Evolutionary conservation across 2,888 invertebrate species (phyloP).

Genomic region (Corythucha ciliata): DNA sequence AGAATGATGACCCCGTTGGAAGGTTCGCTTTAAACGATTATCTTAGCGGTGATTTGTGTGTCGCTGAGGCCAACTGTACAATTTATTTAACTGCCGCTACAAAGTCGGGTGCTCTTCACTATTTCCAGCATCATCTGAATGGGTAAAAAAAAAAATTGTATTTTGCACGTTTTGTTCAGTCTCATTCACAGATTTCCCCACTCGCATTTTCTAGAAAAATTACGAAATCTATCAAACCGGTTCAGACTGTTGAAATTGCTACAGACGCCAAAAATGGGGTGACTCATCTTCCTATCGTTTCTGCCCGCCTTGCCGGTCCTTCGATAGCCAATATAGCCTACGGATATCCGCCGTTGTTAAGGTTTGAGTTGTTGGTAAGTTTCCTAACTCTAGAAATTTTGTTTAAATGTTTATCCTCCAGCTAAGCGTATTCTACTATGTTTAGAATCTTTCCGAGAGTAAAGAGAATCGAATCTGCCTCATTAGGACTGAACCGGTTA

Average conservation of each 20-base stretch:
- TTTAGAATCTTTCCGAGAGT: constrained; percentile 8
- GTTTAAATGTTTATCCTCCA: constrained; percentile 1
- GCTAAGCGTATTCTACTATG: too few relatives aligned
- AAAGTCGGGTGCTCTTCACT: constrained; percentile 66
- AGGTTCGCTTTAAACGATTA: constrained; percentile 54
- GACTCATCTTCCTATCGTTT: constrained; percentile 49
- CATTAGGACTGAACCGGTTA: constrained; percentile 1
- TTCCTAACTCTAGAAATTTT: constrained; percentile 16
- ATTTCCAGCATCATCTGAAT: constrained; percentile 67
- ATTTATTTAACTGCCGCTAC: constrained; percentile 47
- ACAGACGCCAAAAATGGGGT: constrained; percentile 46
- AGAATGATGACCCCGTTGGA: constrained; percentile 56
- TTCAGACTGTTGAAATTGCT: constrained; percentile 51
- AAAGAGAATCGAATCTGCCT: constrained; percentile 17
- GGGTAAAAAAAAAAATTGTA: constrained; percentile 51
- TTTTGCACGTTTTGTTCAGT: too few relatives aligned
- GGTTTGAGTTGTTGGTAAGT: constrained; percentile 52
- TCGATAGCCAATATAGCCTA: constrained; percentile 44
- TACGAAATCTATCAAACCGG: constrained; percentile 55
- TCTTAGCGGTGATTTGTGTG: constrained; percentile 39
- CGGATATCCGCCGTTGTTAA: constrained; percentile 48
- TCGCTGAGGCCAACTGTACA: constrained; percentile 43
- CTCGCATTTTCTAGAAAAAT: constrained; percentile 37
- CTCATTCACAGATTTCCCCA: constrained; percentile 15
- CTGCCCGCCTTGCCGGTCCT: constrained; percentile 41